These are phyloP conservation scores for Lamellibrachia luymesi DNA, from an alignment of 1,140 invertebrate species.

Conservation along the genomic window DNA sequence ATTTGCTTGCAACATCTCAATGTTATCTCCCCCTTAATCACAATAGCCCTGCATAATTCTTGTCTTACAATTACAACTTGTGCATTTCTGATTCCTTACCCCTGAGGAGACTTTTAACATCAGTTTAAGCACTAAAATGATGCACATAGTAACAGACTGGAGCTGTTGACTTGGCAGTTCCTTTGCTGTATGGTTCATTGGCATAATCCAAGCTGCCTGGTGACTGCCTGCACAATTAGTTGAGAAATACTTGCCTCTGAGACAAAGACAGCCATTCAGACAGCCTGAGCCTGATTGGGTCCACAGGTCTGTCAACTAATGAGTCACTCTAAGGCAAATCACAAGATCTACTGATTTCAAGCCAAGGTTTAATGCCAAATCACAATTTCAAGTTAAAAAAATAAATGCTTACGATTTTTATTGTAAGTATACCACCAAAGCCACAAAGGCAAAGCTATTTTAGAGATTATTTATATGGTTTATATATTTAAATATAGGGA, in stretches of 20 bases:
- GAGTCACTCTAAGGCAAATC: background rate
- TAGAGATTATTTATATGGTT: no score
- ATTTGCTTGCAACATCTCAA: background rate
- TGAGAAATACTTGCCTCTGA: background rate
- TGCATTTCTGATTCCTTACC: background rate
- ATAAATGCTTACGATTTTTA: no score
- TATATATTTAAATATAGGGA: no score
- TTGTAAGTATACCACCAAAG: no score
- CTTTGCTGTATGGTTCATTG: constrained; percentile 4
- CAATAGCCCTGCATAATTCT: background rate
- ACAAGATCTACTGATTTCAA: background rate
- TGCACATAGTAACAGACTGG: background rate
- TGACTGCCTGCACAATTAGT: background rate
- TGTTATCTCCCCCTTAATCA: background rate
- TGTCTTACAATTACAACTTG: background rate
- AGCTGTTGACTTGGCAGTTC: background rate
- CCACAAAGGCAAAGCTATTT: no score
- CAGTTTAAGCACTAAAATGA: background rate
- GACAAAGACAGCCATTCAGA: background rate
- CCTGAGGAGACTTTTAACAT: background rate
- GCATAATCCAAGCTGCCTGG: background rate
- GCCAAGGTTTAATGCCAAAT: no score
- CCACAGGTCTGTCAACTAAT: background rate
- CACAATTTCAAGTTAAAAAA: no score
- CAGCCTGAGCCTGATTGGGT: background rate